These are phyloP conservation scores for Asteroscopus sphinx DNA, from an alignment of 2,888 invertebrate genomes.

Conservation along the genomic window DNA sequence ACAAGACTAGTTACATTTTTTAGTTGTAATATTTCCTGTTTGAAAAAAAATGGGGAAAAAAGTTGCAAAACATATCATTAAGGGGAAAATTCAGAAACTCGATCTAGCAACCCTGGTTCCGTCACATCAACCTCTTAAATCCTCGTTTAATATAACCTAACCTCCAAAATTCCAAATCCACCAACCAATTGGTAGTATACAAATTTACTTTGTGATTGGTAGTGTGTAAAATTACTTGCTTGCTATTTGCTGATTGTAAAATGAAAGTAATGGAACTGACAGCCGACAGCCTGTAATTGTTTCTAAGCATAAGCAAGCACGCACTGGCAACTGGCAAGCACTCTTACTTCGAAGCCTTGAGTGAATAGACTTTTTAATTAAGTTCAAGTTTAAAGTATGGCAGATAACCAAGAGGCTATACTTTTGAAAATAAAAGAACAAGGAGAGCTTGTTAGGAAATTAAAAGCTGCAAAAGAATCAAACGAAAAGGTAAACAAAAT, in stretches of 20 bases:
- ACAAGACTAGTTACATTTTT: too few relatives aligned
- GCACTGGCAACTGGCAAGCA: too few relatives aligned
- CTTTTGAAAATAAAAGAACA: conserved; percentile 89
- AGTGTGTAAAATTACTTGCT: conserved; percentile 41
- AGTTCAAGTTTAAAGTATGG: conserved; percentile 69
- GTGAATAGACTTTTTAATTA: conserved; percentile 39
- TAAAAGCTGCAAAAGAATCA: conserved; percentile 94
- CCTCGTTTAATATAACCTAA: too few relatives aligned
- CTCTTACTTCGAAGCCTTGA: conserved; percentile 70
- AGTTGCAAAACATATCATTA: too few relatives aligned
- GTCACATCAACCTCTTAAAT: too few relatives aligned
- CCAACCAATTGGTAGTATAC: conserved; percentile 35
- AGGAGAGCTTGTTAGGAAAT: conserved; percentile 94
- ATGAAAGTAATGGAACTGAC: conserved; percentile 75
- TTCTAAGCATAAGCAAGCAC: too few relatives aligned
- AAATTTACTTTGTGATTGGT: conserved; percentile 35
- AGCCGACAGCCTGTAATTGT: conserved; percentile 73
- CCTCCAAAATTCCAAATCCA: too few relatives aligned
- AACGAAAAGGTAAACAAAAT: conserved; percentile 91
- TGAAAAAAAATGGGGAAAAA: too few relatives aligned
- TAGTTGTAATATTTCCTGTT: too few relatives aligned
- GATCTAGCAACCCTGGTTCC: too few relatives aligned
- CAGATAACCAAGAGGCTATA: conserved; percentile 77
- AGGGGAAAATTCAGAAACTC: too few relatives aligned
- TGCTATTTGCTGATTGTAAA: conserved; percentile 63